Conservation (phyloP, 1,140 invertebrate genomes). For the Hirudo medicinalis region DNA sequence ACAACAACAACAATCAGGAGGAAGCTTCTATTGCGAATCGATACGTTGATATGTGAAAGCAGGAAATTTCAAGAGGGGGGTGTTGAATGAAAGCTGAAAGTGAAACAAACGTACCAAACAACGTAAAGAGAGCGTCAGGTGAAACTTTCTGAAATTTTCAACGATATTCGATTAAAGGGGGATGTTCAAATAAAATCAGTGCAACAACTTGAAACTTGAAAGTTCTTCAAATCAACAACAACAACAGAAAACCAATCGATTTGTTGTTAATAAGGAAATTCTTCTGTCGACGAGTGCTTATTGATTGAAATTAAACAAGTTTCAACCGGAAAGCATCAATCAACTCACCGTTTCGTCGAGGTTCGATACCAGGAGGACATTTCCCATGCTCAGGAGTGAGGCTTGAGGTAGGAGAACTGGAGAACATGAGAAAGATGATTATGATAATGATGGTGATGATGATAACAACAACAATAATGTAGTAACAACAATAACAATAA, state of each 20-base stretch:
- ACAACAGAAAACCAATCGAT: not conserved
- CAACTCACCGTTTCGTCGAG: constrained; percentile 36
- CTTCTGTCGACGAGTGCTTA: too few species aligned
- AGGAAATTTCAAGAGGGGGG: not conserved
- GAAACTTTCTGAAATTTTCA: constrained; percentile 78
- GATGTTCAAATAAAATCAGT: not conserved
- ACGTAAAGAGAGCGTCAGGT: constrained; percentile 99
- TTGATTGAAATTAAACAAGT: too few species aligned
- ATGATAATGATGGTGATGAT: not conserved
- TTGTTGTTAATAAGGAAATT: too few species aligned
- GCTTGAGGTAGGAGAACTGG: not conserved
- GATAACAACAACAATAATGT: too few species aligned
- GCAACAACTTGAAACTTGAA: not conserved
- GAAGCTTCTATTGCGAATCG: not conserved
- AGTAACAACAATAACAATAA: too few species aligned
- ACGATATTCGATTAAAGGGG: constrained; percentile 3
- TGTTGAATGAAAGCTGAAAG: not conserved
- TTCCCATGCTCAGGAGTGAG: constrained; percentile 10
- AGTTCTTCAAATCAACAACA: not conserved
- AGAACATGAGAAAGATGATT: not conserved
- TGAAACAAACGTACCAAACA: constrained; percentile 87
- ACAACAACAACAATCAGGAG: not conserved
- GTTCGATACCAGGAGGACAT: constrained; percentile 38
- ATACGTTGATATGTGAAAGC: not conserved
- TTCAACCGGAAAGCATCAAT: too few species aligned